A percentile compares a stretch with the other conserved stretches of the same genome.
Conservation (phyloP, 2,797 vertebrate genomes). For the Enteromius radiatus region DNA sequence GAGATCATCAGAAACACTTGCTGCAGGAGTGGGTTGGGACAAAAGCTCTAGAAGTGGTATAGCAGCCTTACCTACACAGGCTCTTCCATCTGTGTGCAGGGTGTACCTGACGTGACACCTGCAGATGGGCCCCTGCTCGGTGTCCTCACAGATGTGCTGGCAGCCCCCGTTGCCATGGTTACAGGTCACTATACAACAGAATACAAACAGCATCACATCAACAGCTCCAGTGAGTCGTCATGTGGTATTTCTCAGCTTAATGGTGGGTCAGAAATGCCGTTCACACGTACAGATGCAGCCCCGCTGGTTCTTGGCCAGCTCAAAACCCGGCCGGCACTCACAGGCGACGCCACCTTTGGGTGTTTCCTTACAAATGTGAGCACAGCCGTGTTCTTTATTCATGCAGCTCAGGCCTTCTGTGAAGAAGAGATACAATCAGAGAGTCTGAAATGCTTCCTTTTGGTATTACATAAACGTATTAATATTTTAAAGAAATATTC, state of each 20-base stretch:
- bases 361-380: constrained; percentile 96
- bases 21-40: background rate
- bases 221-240: constrained; percentile 3
- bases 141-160: constrained; percentile 95
- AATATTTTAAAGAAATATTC: background rate
- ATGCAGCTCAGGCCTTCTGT: constrained; percentile 98
- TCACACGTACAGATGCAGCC: constrained; percentile 90
- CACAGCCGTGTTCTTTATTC: constrained; percentile 97
- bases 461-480: background rate
- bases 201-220: constrained; percentile 40
- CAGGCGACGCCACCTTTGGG: constrained; percentile 92
- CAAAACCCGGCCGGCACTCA: constrained; percentile 95
- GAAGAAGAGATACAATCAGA: constrained; percentile 47
- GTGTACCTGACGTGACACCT: constrained; percentile 91
- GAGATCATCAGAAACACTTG: constrained; percentile 24
- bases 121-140: constrained; percentile 88
- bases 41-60: background rate
- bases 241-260: constrained; percentile 23
- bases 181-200: constrained; percentile 86
- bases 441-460: background rate
- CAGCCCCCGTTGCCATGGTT: constrained; percentile 97
- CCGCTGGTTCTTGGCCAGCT: constrained; percentile 93
- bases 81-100: constrained; percentile 86
- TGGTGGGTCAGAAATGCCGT: constrained; percentile 34
- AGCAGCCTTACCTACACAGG: constrained; percentile 87